Evolutionary conservation across 30 jellyfish, hydroid and myxozoan genomes (phyloP).

Genomic region (Cassiopea xamachana): DNA sequence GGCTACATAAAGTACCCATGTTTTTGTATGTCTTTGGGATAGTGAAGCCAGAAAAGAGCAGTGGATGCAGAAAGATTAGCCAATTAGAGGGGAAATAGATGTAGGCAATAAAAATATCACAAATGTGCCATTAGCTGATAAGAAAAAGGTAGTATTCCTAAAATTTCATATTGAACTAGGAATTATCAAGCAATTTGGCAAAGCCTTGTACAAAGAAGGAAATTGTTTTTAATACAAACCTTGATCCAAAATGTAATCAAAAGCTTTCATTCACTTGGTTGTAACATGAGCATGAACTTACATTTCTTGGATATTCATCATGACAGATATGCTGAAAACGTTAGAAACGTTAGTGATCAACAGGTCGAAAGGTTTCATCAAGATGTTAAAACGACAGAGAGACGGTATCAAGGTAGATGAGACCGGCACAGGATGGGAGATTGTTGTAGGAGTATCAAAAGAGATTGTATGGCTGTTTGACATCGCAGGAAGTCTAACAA

Average conservation of each 20-base stretch:
- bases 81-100: background rate
- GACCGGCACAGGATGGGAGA: background rate
- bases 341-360: background rate
- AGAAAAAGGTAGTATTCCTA: background rate
- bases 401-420: background rate
- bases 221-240: background rate
- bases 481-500: too few species aligned
- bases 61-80: background rate
- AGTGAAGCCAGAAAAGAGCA: background rate
- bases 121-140: background rate
- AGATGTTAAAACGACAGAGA: background rate
- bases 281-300: background rate
- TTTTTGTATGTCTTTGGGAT: background rate
- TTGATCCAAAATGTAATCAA: background rate
- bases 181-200: background rate
- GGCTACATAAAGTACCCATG: slow-evolving; percentile 14
- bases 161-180: background rate
- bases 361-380: background rate
- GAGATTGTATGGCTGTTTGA: background rate
- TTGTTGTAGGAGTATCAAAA: background rate
- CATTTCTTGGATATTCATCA: background rate
- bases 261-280: background rate
- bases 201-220: background rate
- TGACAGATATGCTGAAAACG: background rate
- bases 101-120: background rate